phyloP scores from a whole-genome alignment of 2,797 vertebrate genomes.

The Acanthornis magna region DNA sequence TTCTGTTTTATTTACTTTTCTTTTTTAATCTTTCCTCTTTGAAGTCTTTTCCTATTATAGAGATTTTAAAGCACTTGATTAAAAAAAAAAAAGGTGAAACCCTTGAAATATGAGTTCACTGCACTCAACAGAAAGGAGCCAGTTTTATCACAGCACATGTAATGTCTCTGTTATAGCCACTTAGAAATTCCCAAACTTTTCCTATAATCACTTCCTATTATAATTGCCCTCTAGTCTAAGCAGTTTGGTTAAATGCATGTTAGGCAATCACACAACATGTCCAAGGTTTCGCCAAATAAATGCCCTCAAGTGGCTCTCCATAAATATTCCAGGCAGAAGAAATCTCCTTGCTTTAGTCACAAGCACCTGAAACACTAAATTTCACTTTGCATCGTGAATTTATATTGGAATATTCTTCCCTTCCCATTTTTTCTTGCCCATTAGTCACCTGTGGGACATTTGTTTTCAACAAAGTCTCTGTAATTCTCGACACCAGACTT shows the following conservation, averaged over 20 bases:
- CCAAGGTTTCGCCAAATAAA: neutral
- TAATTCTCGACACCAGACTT: neutral
- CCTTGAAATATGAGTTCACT: neutral
- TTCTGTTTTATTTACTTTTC: constrained; percentile 64
- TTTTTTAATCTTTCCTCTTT: constrained; percentile 58
- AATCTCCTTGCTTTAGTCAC: neutral
- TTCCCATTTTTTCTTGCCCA: fast-evolving
- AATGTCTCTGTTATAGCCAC: neutral
- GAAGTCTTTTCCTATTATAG: constrained; percentile 40
- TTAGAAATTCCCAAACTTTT: neutral
- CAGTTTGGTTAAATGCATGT: neutral
- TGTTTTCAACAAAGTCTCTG: neutral
- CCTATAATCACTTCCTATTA: neutral
- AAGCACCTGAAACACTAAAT: neutral
- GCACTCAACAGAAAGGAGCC: neutral
- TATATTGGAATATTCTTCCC: neutral
- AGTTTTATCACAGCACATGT: neutral
- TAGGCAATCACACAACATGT: neutral
- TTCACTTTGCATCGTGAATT: neutral
- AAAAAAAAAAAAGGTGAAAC: neutral
- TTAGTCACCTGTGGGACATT: neutral
- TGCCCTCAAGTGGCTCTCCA: neutral
- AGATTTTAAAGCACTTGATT: constrained; percentile 6
- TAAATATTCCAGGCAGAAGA: neutral
- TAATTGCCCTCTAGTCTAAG: neutral